These are phyloP conservation scores for Stegodyphus mimosarum DNA, from an alignment of 1,140 invertebrate species.

Conservation along the genomic window DNA sequence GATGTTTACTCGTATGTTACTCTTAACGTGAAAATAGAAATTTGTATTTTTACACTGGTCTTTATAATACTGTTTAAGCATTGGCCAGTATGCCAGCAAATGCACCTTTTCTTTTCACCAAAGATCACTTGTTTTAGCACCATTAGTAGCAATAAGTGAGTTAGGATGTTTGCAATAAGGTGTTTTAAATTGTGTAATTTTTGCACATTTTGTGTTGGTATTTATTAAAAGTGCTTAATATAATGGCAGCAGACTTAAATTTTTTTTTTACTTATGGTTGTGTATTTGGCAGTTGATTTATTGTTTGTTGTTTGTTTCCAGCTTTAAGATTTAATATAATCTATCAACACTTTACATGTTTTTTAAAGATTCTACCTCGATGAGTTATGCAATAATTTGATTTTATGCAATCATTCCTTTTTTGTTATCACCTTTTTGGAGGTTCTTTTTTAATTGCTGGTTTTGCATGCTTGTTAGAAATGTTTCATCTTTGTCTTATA, in stretches of 20 bases:
- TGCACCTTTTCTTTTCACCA: constrained; percentile 43
- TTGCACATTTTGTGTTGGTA: constrained; percentile 34
- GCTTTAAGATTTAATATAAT: constrained; percentile 14
- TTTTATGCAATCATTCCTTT: constrained; percentile 61
- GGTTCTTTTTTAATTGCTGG: constrained; percentile 31
- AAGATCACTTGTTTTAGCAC: constrained; percentile 52
- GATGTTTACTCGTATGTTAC: constrained; percentile 55
- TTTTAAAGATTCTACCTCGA: constrained; percentile 57
- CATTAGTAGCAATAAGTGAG: constrained; percentile 41
- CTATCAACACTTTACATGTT: constrained; percentile 30
- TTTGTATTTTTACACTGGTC: constrained; percentile 61
- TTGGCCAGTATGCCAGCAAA: constrained; percentile 54
- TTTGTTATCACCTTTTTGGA: not conserved
- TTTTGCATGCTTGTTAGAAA: constrained; percentile 34
- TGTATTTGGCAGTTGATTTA: constrained; percentile 59
- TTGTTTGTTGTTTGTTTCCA: constrained; percentile 55
- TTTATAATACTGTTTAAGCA: constrained; percentile 48
- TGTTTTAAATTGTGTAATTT: constrained; percentile 46
- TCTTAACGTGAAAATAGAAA: constrained; percentile 47
- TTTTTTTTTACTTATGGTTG: constrained; percentile 54
- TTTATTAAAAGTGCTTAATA: constrained; percentile 48
- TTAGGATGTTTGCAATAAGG: constrained; percentile 30
- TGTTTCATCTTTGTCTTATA: constrained; percentile 30
- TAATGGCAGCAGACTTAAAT: constrained; percentile 59
- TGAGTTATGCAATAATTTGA: constrained; percentile 52